Conservation (phyloP, 2,888 invertebrate species). For the Xylophagus ater region DNA sequence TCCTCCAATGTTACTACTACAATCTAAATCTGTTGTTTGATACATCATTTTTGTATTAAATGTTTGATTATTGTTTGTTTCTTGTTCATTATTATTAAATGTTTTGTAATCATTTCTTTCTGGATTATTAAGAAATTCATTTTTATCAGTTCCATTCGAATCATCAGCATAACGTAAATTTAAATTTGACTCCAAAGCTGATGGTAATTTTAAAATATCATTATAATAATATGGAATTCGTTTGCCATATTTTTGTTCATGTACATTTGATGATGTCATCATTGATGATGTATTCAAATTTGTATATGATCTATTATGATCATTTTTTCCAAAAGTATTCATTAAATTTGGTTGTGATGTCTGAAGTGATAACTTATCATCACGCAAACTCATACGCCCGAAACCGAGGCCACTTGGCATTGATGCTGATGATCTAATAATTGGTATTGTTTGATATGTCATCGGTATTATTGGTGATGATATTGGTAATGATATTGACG, state of each 20-base stretch:
- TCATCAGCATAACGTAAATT: slow-evolving; percentile 28
- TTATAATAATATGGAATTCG: slow-evolving; percentile 37
- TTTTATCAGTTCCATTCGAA: slow-evolving; percentile 17
- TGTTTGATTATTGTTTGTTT: background rate
- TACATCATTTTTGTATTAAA: no score
- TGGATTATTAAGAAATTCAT: slow-evolving; percentile 16
- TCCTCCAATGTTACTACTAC: slow-evolving; percentile 1
- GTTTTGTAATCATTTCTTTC: slow-evolving; percentile 5
- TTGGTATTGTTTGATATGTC: slow-evolving; percentile 31
- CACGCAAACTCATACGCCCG: slow-evolving; percentile 6
- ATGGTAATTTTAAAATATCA: slow-evolving; percentile 30
- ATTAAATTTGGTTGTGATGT: slow-evolving; percentile 33
- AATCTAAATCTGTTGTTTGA: slow-evolving; percentile 3
- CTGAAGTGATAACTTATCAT: slow-evolving; percentile 23
- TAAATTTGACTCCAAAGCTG: slow-evolving; percentile 36
- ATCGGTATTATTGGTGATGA: slow-evolving; percentile 18
- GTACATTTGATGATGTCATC: slow-evolving; percentile 1
- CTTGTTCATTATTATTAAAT: background rate
- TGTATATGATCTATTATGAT: slow-evolving; percentile 25
- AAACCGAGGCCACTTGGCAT: slow-evolving; percentile 34
- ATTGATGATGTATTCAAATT: slow-evolving; percentile 23
- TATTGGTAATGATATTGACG: slow-evolving; percentile 20
- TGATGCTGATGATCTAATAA: slow-evolving; percentile 34
- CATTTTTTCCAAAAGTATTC: slow-evolving; percentile 19
- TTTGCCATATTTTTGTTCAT: slow-evolving; percentile 1